Evolutionary conservation across 2,113 vertebrate species (phyloP).

Genomic region (Ramphastos sulfuratus): DNA sequence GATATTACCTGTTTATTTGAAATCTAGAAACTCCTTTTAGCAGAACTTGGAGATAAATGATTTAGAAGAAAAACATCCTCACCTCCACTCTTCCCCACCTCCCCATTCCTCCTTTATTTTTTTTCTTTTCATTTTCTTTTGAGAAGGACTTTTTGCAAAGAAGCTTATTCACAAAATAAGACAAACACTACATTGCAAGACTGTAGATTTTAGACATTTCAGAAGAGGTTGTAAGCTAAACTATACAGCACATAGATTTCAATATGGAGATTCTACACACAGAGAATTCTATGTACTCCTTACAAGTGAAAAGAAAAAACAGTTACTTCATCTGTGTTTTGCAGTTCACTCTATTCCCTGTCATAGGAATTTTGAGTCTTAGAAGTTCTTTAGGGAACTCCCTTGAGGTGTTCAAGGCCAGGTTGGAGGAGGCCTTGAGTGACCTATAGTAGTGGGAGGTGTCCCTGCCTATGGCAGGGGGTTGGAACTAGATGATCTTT

Average conservation of each 20-base stretch:
- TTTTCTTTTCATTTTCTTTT: background rate
- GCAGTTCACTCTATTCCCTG: background rate
- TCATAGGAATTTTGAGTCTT: background rate
- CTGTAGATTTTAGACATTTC: background rate
- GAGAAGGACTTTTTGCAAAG: background rate
- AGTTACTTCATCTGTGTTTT: background rate
- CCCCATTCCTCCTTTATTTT: too few species aligned
- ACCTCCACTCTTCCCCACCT: too few species aligned
- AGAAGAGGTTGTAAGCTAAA: background rate
- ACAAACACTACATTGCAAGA: background rate
- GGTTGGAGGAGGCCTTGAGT: too few species aligned
- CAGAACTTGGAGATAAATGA: background rate
- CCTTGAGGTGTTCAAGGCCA: too few species aligned
- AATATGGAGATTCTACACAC: background rate
- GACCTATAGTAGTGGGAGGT: too few species aligned
- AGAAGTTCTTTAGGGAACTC: background rate
- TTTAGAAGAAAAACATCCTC: background rate
- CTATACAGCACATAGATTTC: background rate
- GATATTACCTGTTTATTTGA: background rate
- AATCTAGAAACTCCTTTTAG: background rate
- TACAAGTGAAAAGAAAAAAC: background rate
- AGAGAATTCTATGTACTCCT: background rate
- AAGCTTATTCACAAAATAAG: background rate
- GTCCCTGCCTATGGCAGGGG: too few species aligned
- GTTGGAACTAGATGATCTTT: too few species aligned